Percentiles rank a stretch among this genome's conserved stretches.
Evolutionary conservation across 2,113 vertebrate species (phyloP).

Genomic region (Tupaia tana): DNA sequence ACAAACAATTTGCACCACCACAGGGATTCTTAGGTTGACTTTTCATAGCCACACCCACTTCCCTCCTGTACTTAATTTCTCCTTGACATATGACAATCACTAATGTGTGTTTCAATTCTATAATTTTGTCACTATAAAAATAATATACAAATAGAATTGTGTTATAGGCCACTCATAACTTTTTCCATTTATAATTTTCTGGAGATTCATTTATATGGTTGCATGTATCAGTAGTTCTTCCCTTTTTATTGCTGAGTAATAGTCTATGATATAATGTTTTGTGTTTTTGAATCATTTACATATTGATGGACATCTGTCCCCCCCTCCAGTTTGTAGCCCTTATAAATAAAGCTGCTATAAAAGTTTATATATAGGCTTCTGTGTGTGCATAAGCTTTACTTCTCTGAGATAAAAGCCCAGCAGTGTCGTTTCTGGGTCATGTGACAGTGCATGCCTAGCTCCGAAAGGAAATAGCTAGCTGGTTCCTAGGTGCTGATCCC

Average conservation of each 20-base stretch:
- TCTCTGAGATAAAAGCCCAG: background rate
- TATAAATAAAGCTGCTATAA: background rate
- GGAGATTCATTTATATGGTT: background rate
- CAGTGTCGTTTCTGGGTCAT: background rate
- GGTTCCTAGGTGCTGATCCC: background rate
- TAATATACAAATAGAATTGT: background rate
- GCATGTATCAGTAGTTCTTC: background rate
- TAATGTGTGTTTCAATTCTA: background rate
- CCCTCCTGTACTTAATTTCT: background rate
- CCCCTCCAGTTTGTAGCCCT: background rate
- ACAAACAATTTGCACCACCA: background rate
- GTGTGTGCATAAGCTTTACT: background rate
- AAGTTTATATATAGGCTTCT: background rate
- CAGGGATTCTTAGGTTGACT: too few relatives aligned
- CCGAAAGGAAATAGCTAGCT: background rate
- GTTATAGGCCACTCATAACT: too few relatives aligned
- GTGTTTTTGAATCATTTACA: background rate
- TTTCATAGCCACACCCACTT: background rate
- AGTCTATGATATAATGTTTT: background rate
- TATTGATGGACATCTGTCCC: background rate
- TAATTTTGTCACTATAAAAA: background rate
- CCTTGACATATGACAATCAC: background rate
- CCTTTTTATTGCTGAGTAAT: background rate
- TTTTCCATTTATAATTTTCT: background rate
- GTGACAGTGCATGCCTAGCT: background rate